Conservation (phyloP, 1,140 invertebrate genomes). For the Trichonephila clavata region DNA sequence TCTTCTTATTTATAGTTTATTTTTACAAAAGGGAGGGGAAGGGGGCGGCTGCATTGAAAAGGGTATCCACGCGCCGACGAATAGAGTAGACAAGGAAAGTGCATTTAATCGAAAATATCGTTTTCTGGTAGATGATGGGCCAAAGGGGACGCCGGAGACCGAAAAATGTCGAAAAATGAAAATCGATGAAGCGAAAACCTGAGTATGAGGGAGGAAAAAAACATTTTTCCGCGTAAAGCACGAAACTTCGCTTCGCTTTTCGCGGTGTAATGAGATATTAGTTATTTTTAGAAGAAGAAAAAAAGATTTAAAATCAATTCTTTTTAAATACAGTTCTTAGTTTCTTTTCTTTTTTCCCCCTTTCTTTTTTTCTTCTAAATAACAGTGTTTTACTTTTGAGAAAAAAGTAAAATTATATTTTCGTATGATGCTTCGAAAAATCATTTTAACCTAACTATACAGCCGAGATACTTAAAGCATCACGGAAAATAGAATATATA, state of each 20-base stretch:
- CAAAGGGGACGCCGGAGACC: neutral
- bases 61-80: neutral
- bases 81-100: slow-evolving; percentile 48
- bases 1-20: neutral
- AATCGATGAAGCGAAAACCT: slow-evolving; percentile 8
- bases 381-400: too few relatives aligned
- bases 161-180: neutral
- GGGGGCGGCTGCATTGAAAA: neutral
- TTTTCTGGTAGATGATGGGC: slow-evolving; percentile 25
- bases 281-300: neutral
- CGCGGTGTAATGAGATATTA: slow-evolving; percentile 7
- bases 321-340: neutral
- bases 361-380: neutral
- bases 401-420: too few relatives aligned
- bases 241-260: neutral
- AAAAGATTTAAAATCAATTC: neutral
- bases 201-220: neutral
- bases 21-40: neutral
- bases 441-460: too few relatives aligned
- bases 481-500: too few relatives aligned
- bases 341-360: neutral
- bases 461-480: too few relatives aligned
- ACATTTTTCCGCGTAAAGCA: neutral
- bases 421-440: too few relatives aligned
- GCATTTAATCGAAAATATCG: slow-evolving; percentile 60